A percentile compares a stretch with the other conserved stretches of the same genome.
phyloP scores from a whole-genome alignment of 1,140 invertebrate genomes.

The Plutomurus gul region DNA sequence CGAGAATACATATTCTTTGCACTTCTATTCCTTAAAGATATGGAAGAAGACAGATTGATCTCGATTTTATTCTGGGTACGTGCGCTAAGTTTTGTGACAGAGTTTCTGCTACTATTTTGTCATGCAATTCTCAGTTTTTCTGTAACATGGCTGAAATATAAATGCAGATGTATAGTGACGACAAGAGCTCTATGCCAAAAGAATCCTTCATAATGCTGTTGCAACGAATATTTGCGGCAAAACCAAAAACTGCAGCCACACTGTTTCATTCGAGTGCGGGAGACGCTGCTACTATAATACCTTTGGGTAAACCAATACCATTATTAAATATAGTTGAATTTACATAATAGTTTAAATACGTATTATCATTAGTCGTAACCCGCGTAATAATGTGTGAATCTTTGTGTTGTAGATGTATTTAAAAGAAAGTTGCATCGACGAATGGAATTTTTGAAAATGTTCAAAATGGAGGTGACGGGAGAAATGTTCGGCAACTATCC shows the following conservation, averaged over 20 bases:
- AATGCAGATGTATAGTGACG: conserved; percentile 40
- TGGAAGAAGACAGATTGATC: conserved; percentile 28
- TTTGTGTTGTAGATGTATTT: conserved; percentile 40
- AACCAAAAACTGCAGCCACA: conserved; percentile 16
- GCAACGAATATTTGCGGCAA: conserved; percentile 22
- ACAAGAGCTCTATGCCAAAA: conserved; percentile 31
- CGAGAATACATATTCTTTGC: conserved; percentile 44
- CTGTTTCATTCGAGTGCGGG: conserved; percentile 4
- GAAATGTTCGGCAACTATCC: conserved; percentile 31
- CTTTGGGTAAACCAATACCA: conserved; percentile 2
- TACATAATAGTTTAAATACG: not conserved
- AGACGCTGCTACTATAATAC: not conserved
- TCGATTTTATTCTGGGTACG: conserved; percentile 43
- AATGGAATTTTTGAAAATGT: conserved; percentile 38
- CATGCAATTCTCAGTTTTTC: not conserved
- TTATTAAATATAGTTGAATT: not conserved
- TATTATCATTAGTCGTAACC: no score
- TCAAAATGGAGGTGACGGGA: conserved; percentile 40
- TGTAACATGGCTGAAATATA: not conserved
- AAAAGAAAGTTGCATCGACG: conserved; percentile 24
- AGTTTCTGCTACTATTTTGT: not conserved
- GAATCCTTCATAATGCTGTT: conserved; percentile 36
- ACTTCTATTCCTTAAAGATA: conserved; percentile 14
- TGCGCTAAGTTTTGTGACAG: no score
- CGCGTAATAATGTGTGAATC: no score